These are phyloP conservation scores for Acholoe squamosa DNA, from an alignment of 2,888 invertebrate species.

Conservation along the genomic window DNA sequence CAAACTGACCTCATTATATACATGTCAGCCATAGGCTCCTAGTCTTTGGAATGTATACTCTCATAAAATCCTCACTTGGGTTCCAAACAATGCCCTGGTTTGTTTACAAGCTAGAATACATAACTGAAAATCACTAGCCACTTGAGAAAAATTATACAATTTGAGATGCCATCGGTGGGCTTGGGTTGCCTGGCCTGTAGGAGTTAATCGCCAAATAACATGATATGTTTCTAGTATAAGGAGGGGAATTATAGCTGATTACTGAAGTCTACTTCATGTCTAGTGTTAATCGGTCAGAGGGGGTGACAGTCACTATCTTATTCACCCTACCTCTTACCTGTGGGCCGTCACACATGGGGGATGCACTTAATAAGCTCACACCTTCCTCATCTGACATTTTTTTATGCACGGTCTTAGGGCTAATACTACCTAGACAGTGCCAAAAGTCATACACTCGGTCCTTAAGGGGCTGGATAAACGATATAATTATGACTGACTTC, in stretches of 20 bases:
- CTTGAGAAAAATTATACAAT: not conserved
- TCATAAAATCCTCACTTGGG: too few relatives aligned
- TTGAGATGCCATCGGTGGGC: not conserved
- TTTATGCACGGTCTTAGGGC: not conserved
- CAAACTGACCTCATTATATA: too few relatives aligned
- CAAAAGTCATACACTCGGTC: not conserved
- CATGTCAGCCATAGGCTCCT: too few relatives aligned
- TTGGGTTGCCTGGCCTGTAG: not conserved
- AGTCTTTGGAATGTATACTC: too few relatives aligned
- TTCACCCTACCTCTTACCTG: not conserved
- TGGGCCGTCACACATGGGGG: not conserved
- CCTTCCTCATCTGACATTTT: not conserved
- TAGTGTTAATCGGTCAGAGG: not conserved
- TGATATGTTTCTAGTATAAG: not conserved
- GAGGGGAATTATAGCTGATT: not conserved
- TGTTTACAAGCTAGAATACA: not conserved
- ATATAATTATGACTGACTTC: not conserved
- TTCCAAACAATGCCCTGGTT: not conserved
- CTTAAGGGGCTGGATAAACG: not conserved
- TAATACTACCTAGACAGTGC: not conserved
- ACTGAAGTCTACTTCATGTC: not conserved
- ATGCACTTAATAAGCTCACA: not conserved
- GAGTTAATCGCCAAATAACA: conserved; percentile 5
- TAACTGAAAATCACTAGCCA: conserved; percentile 21
- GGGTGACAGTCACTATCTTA: not conserved